Base-by-base conservation (phyloP, 2,797 vertebrate species). In the Macropodus opercularis region DNA sequence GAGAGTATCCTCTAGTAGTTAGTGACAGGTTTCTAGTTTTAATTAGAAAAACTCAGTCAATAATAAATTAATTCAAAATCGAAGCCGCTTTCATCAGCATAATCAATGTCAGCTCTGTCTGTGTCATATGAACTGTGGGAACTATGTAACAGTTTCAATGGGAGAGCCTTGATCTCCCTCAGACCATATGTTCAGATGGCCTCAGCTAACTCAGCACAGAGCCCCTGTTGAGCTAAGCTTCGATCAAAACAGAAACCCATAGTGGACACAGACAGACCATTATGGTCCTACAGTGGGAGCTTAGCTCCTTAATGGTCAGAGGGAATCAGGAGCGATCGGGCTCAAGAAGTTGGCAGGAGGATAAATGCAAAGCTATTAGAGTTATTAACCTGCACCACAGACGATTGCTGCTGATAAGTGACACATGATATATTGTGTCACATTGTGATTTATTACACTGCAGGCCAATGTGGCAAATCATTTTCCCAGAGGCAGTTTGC, bases 111-210 rank as follows among this genome's bases (percentile, higher is more conserved):
- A 47, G 43, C 11, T 18, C 32, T 46, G 53, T 26, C 32, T 38
- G 63, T 39, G 68, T 72, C 39, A 59, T 24, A 62, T 21, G 32
- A 71, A 48, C 11, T 39, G 26, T 8, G 47, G 58, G 50, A 69
- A 66, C 74, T 63, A 68, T 78, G 46, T 48, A 56, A 35, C 36
- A 27, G 61, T 44, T 73, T 75, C 71, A 9, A 0, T 0, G 38
- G 58, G 77, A 64, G 41, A 58, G 41, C 34, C 69, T 46, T 66
- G 77, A 78, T 80, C 85, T 70, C 53, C 51, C 56, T 63, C 3
- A 0, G 61, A 65, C 80, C 89, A 89, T 89, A 88, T 89, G 84
- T 63, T 64, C 21, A 2, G 8, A 53, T 39, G 69, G 58, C 63
- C 72, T 59, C 46, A 43, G 79, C 77, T 52, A 77, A 79, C 65